Conservation (phyloP, 2,888 invertebrate species). For the Kuschelorhynchus macadamiae region DNA sequence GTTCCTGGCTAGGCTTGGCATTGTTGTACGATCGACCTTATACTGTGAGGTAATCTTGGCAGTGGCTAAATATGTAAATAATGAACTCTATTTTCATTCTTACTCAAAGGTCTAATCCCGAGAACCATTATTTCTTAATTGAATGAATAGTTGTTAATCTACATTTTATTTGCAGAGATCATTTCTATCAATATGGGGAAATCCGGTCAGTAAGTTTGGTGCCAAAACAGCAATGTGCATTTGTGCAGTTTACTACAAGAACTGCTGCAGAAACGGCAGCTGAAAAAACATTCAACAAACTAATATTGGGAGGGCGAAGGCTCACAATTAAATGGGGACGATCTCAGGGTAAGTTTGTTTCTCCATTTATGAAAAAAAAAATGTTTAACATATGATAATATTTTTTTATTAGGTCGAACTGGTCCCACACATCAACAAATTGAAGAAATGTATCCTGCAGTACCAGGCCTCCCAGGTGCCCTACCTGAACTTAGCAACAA, state of each 20-base stretch:
- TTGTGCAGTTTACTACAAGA: conserved; percentile 95
- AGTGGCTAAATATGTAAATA: too few relatives aligned
- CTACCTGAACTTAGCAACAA: conserved; percentile 77
- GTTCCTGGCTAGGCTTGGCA: too few relatives aligned
- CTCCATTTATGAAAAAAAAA: too few relatives aligned
- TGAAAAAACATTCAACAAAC: conserved; percentile 95
- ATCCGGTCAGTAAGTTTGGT: conserved; percentile 94
- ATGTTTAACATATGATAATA: too few relatives aligned
- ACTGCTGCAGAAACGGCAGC: conserved; percentile 94
- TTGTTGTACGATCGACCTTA: too few relatives aligned
- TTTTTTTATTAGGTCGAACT: conserved; percentile 29
- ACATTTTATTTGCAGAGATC: conserved; percentile 76
- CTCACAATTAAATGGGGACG: conserved; percentile 99
- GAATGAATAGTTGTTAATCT: too few relatives aligned
- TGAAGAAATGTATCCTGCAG: conserved; percentile 77
- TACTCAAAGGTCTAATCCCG: too few relatives aligned
- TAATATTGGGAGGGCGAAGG: conserved; percentile 85
- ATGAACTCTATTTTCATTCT: too few relatives aligned
- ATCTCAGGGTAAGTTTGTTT: conserved; percentile 77
- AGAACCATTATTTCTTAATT: too few relatives aligned
- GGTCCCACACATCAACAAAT: conserved; percentile 61
- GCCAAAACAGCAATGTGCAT: conserved; percentile 94
- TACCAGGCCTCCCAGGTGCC: conserved; percentile 83
- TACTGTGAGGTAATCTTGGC: too few relatives aligned
- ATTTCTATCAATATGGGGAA: conserved; percentile 99